phyloP scores from a whole-genome alignment of 30 jellyfish, hydroid and myxozoan genomes.

The Catostylus mosaicus region DNA sequence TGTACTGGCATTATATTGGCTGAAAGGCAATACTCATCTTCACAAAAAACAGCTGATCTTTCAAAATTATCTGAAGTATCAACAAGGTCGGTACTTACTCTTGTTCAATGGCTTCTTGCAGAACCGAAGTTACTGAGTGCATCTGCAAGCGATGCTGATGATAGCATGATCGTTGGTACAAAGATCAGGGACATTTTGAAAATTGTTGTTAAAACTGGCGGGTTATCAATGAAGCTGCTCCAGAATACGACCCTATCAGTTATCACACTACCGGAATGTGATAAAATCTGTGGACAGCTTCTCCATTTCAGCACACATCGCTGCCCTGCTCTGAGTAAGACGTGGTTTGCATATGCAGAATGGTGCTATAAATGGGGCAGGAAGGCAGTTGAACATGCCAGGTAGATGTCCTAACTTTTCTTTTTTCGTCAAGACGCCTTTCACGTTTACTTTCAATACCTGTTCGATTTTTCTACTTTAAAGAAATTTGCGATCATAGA shows the following conservation, averaged over 20 bases:
- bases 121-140: constrained; percentile 78
- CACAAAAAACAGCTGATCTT: constrained; percentile 48
- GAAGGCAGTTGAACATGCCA: constrained; percentile 90
- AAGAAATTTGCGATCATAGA: too few relatives aligned
- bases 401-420: constrained; percentile 62
- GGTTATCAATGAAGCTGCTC: constrained; percentile 69
- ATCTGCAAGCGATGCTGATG: constrained; percentile 78
- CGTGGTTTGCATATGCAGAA: constrained; percentile 98
- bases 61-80: constrained; percentile 83
- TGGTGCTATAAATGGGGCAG: constrained; percentile 99
- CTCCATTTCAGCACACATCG: constrained; percentile 93
- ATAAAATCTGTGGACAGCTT: constrained; percentile 92
- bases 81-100: constrained; percentile 80
- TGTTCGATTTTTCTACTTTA: too few relatives aligned
- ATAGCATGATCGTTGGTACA: constrained; percentile 63
- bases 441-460: too few relatives aligned
- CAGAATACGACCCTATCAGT: constrained; percentile 69
- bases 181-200: constrained; percentile 89
- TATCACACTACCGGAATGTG: constrained; percentile 85
- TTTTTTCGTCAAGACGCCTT: too few relatives aligned
- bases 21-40: constrained; percentile 75
- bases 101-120: constrained; percentile 88
- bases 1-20: constrained; percentile 88
- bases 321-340: constrained; percentile 84
- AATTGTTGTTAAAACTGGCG: constrained; percentile 82